phyloP scores from a whole-genome alignment of 2,888 invertebrate genomes.

The Trichopoda pennipes region DNA sequence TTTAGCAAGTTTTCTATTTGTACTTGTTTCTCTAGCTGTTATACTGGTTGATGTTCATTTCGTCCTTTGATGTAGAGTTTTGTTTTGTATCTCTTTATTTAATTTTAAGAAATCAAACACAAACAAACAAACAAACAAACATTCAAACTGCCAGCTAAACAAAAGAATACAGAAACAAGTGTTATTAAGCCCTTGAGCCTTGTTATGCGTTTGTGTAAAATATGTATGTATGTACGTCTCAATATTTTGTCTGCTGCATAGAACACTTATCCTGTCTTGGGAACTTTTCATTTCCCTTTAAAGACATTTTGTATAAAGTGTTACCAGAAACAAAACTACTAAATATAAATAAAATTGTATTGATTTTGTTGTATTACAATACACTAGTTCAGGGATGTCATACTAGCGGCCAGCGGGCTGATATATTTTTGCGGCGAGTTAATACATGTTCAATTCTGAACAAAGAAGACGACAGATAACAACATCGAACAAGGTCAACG shows the following conservation, averaged over 20 bases:
- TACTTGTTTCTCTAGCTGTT: not conserved
- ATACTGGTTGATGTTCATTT: slow-evolving; percentile 23
- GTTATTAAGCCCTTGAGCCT: slow-evolving; percentile 51
- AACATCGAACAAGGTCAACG: too few relatives aligned
- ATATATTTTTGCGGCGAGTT: too few relatives aligned
- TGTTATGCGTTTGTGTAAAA: slow-evolving; percentile 28
- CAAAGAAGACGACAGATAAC: too few relatives aligned
- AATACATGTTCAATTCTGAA: too few relatives aligned
- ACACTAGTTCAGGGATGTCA: too few relatives aligned
- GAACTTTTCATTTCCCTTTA: slow-evolving; percentile 4
- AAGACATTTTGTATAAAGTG: slow-evolving; percentile 17
- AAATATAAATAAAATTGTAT: too few relatives aligned
- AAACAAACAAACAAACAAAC: too few relatives aligned
- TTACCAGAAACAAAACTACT: slow-evolving; percentile 29
- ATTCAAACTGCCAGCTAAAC: not conserved
- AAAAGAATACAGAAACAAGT: slow-evolving; percentile 15
- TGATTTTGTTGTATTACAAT: too few relatives aligned
- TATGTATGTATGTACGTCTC: too few relatives aligned
- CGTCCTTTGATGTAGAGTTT: not conserved
- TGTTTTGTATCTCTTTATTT: not conserved
- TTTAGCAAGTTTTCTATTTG: slow-evolving; percentile 21
- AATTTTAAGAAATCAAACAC: too few relatives aligned
- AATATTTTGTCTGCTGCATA: not conserved
- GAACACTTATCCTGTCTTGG: not conserved
- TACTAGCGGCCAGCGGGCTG: too few relatives aligned